These are phyloP conservation scores for Mionectes macconnelli DNA, from an alignment of 2,113 vertebrate species.

Conservation along the genomic window DNA sequence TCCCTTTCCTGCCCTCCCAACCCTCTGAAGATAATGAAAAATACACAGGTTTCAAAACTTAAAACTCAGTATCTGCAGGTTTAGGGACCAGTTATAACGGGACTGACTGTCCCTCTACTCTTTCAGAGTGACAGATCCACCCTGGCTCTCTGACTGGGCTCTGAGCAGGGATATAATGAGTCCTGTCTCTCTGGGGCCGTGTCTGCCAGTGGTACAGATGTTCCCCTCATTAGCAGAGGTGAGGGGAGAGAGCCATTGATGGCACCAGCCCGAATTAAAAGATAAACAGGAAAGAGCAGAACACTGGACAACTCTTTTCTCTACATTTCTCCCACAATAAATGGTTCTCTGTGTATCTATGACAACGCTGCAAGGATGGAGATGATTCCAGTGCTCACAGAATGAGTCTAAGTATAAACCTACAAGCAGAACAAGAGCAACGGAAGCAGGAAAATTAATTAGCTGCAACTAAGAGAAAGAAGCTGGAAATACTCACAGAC, in stretches of 20 bases:
- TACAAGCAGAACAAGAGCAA: neutral
- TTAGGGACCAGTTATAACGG: neutral
- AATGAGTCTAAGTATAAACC: neutral
- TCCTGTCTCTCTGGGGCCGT: neutral
- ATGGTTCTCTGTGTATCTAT: slow-evolving; percentile 42
- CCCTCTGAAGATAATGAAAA: neutral
- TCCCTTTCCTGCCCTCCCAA: neutral
- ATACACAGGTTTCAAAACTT: neutral
- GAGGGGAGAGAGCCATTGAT: neutral
- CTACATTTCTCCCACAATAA: neutral
- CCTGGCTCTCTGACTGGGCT: neutral
- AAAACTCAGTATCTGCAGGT: neutral
- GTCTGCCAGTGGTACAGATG: neutral
- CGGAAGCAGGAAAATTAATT: neutral
- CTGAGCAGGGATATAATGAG: neutral
- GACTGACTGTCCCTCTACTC: neutral
- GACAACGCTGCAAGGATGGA: neutral
- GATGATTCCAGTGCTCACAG: neutral
- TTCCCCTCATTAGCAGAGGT: neutral
- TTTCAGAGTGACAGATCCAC: neutral
- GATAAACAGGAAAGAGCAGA: slow-evolving; percentile 35
- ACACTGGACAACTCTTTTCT: slow-evolving; percentile 11
- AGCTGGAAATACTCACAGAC: neutral
- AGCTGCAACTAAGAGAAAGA: neutral
- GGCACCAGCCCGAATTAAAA: neutral